These are phyloP conservation scores for Calameuta filiformis DNA, from an alignment of 2,888 invertebrate species.

Conservation along the genomic window DNA sequence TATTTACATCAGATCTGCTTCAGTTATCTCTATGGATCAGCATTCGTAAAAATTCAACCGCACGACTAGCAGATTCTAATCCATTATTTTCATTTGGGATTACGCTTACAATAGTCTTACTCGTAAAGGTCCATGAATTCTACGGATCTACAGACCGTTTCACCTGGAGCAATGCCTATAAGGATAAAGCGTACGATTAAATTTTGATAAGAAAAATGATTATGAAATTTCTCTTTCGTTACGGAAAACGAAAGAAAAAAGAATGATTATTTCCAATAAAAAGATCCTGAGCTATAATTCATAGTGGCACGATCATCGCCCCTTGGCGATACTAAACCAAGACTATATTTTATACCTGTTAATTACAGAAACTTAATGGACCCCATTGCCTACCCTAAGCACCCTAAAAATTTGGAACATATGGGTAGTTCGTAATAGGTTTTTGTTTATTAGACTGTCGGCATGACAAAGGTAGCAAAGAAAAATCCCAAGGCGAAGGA, in stretches of 20 bases:
- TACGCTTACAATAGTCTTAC: slow-evolving; percentile 28
- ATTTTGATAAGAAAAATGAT: neutral
- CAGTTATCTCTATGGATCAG: slow-evolving; percentile 31
- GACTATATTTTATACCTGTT: slow-evolving; percentile 16
- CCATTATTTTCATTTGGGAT: slow-evolving; percentile 45
- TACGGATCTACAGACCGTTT: neutral
- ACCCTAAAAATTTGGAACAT: slow-evolving; percentile 10
- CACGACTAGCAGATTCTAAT: slow-evolving; percentile 36
- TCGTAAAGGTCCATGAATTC: neutral
- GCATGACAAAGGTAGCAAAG: neutral
- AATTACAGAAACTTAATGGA: slow-evolving; percentile 35
- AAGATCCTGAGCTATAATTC: neutral
- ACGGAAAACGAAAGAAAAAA: neutral
- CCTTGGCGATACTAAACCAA: neutral
- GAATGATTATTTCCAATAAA: neutral
- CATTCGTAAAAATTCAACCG: slow-evolving; percentile 33
- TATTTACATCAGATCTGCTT: slow-evolving; percentile 39
- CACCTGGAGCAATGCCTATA: neutral
- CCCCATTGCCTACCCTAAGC: neutral
- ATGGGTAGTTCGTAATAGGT: slow-evolving; percentile 27
- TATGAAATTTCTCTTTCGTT: neutral
- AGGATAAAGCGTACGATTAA: neutral
- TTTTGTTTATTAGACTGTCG: slow-evolving; percentile 35
- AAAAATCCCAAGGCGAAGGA: neutral
- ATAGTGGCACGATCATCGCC: neutral